Evolutionary conservation across 2,797 vertebrate genomes (phyloP).

Genomic region (Morus bassanus): DNA sequence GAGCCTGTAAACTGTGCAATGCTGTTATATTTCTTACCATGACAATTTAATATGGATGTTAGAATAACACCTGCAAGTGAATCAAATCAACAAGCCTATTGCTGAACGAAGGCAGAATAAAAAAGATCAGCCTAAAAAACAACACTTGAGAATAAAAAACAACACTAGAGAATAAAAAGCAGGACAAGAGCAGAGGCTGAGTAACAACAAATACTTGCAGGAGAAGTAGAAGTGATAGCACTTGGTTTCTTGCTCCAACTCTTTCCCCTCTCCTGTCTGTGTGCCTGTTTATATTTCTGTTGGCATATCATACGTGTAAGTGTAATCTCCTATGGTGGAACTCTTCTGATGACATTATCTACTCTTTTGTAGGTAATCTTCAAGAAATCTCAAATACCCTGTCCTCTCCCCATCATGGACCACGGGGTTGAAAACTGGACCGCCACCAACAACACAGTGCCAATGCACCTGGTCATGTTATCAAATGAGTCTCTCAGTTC

Average conservation of each 20-base stretch:
- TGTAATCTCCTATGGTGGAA: background rate
- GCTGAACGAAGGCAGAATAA: background rate
- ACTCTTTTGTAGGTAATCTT: slow-evolving; percentile 86
- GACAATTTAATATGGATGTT: background rate
- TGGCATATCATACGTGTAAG: background rate
- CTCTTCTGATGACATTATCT: background rate
- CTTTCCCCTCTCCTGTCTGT: background rate
- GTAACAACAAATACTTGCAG: background rate
- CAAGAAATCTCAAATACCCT: slow-evolving; percentile 92
- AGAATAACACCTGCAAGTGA: background rate
- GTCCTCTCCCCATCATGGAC: slow-evolving; percentile 85
- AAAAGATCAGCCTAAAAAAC: background rate
- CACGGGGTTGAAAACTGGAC: slow-evolving; percentile 80
- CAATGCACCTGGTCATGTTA: slow-evolving; percentile 67
- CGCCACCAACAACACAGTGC: slow-evolving; percentile 78
- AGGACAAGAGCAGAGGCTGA: background rate
- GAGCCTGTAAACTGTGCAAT: background rate
- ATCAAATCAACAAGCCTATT: background rate
- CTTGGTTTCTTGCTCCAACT: background rate
- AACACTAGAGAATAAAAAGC: background rate
- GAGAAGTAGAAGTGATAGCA: background rate
- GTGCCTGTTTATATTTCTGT: background rate
- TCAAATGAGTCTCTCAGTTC: slow-evolving; percentile 73
- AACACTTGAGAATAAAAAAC: background rate
- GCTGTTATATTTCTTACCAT: background rate